Conservation (phyloP, 2,113 vertebrate species). For the Aix galericulata region DNA sequence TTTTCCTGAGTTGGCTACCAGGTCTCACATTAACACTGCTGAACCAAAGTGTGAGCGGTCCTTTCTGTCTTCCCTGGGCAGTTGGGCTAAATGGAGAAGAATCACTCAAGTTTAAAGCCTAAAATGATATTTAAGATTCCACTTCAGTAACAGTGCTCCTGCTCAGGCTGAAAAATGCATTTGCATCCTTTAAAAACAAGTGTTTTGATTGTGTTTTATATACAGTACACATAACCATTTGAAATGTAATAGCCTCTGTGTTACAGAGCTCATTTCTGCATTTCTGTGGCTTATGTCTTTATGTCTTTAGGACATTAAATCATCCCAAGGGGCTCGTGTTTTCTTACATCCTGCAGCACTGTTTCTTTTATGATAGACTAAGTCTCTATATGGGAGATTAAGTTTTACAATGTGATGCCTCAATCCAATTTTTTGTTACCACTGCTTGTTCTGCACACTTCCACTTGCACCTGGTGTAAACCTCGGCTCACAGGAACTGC, state of each 20-base stretch:
- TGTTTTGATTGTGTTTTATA: background rate
- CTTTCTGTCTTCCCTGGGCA: background rate
- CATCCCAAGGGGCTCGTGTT: background rate
- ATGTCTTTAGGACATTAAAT: slow-evolving; percentile 25
- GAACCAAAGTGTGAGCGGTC: accelerated
- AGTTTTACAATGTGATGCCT: slow-evolving; percentile 15
- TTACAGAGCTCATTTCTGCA: background rate
- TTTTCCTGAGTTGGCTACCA: background rate
- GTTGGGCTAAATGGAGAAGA: background rate
- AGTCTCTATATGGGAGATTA: slow-evolving; percentile 10
- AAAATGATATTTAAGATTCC: background rate
- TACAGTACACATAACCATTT: background rate
- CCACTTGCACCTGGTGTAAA: accelerated
- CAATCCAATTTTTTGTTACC: background rate
- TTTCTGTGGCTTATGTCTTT: background rate
- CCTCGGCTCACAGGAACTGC: accelerated
- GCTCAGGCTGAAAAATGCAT: background rate
- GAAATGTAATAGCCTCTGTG: background rate
- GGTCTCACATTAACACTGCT: accelerated
- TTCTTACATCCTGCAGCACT: background rate
- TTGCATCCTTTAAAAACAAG: background rate
- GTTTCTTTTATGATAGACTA: slow-evolving; percentile 7
- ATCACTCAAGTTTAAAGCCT: background rate
- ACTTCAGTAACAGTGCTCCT: background rate
- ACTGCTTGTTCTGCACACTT: background rate